These are phyloP conservation scores for Atopsyche davidsoni DNA, from an alignment of 1,140 invertebrate species.

Conservation along the genomic window DNA sequence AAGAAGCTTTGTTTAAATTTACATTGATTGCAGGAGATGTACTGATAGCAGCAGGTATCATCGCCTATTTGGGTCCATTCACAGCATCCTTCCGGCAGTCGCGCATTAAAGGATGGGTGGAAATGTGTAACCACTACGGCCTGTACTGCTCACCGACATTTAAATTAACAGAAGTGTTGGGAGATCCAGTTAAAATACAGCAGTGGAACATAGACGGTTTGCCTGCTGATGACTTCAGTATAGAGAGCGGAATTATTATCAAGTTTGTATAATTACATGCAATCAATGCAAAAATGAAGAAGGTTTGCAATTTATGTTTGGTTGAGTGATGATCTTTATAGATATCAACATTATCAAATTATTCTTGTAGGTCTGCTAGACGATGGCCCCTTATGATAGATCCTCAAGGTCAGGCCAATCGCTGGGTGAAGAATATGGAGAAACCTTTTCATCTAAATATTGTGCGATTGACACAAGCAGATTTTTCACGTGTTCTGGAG, in stretches of 20 bases:
- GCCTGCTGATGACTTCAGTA: slow-evolving; percentile 81
- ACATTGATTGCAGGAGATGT: slow-evolving; percentile 85
- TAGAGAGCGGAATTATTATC: slow-evolving; percentile 90
- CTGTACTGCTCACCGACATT: slow-evolving; percentile 72
- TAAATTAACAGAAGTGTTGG: slow-evolving; percentile 67
- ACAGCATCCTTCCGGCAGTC: slow-evolving; percentile 64
- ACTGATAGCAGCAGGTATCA: slow-evolving; percentile 78
- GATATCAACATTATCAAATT: background rate
- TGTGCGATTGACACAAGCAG: slow-evolving; percentile 71
- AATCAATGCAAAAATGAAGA: background rate
- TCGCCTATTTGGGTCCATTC: slow-evolving; percentile 88
- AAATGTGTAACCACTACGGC: slow-evolving; percentile 56
- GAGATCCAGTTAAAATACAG: slow-evolving; percentile 80
- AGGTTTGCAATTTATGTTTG: background rate
- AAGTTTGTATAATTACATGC: slow-evolving; percentile 52
- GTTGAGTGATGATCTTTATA: background rate
- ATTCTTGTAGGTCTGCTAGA: slow-evolving; percentile 60
- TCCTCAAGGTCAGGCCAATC: slow-evolving; percentile 89
- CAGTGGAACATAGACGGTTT: slow-evolving; percentile 89
- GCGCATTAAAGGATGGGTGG: slow-evolving; percentile 66
- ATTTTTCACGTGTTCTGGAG: slow-evolving; percentile 82
- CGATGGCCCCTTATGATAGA: slow-evolving; percentile 92
- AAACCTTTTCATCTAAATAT: slow-evolving; percentile 78
- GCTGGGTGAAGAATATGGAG: slow-evolving; percentile 93
- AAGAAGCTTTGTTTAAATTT: no score